A percentile compares a stretch with the other conserved stretches of the same genome.
phyloP scores from a whole-genome alignment of 2,888 invertebrate genomes.

The Sipha maydis region DNA sequence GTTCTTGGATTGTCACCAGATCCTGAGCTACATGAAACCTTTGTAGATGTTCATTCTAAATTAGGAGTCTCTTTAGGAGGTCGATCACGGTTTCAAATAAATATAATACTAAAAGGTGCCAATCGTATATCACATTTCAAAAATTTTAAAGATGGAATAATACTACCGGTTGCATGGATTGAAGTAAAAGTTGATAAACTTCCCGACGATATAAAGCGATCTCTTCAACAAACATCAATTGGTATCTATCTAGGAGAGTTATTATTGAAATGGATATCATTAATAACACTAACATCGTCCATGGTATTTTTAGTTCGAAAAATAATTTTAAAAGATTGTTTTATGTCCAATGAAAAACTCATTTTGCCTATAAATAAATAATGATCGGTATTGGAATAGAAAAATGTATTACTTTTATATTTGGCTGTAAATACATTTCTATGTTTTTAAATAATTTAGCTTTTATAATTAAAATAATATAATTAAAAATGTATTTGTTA shows the following conservation, averaged over 20 bases:
- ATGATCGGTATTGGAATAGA: background rate
- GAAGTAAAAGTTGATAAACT: slow-evolving; percentile 60
- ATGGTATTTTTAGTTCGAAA: slow-evolving; percentile 52
- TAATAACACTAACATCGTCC: slow-evolving; percentile 42
- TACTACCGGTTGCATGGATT: slow-evolving; percentile 63
- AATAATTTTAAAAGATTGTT: slow-evolving; percentile 59
- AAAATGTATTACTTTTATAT: background rate
- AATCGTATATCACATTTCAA: slow-evolving; percentile 59
- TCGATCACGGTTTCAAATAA: slow-evolving; percentile 62
- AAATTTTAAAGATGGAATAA: slow-evolving; percentile 58
- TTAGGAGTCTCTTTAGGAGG: slow-evolving; percentile 63
- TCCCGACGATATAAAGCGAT: slow-evolving; percentile 50
- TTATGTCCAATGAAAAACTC: slow-evolving; percentile 46
- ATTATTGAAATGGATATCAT: slow-evolving; percentile 51
- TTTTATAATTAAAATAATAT: background rate
- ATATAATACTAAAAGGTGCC: slow-evolving; percentile 58
- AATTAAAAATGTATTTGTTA: background rate
- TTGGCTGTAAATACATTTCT: background rate
- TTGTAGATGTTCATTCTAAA: slow-evolving; percentile 78
- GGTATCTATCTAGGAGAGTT: slow-evolving; percentile 44
- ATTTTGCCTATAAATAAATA: slow-evolving; percentile 45
- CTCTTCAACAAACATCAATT: slow-evolving; percentile 49
- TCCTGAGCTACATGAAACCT: slow-evolving; percentile 73
- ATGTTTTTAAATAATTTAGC: background rate
- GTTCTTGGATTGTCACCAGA: slow-evolving; percentile 76